phyloP scores from a whole-genome alignment of 2,888 invertebrate species.

The Tolmerus cingulatus region DNA sequence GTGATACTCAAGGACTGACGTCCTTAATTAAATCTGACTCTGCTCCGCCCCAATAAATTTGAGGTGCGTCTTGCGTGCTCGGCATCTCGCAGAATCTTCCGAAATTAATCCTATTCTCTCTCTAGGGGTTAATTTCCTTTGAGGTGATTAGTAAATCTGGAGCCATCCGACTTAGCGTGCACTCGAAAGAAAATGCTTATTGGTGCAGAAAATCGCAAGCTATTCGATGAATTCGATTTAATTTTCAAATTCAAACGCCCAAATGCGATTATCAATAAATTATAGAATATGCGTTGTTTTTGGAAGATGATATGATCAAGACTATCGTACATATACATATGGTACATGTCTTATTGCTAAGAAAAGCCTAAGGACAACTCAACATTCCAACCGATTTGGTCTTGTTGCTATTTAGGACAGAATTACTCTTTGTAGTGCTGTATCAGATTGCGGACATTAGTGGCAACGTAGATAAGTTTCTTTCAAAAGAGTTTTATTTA shows the following conservation, averaged over 20 bases:
- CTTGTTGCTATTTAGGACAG: neutral
- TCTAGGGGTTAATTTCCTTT: slow-evolving; percentile 3
- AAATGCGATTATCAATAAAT: neutral
- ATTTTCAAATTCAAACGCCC: neutral
- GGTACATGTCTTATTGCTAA: neutral
- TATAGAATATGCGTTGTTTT: neutral
- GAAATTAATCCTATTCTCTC: slow-evolving; percentile 6
- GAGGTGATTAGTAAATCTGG: neutral
- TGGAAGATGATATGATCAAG: neutral
- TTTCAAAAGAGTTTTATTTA: neutral
- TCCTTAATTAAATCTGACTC: slow-evolving; percentile 10
- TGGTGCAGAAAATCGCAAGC: neutral
- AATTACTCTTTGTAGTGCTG: neutral
- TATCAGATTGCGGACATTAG: neutral
- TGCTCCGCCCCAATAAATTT: neutral
- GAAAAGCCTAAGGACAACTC: neutral
- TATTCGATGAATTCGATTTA: neutral
- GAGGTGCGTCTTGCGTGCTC: neutral
- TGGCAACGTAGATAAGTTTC: neutral
- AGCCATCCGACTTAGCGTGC: neutral
- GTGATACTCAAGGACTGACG: neutral
- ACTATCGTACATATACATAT: too few species aligned
- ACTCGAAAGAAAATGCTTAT: neutral
- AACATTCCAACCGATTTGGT: neutral
- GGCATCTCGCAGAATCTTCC: neutral